Evolutionary conservation across 2,888 invertebrate species (phyloP), one percentile per base, ranked within the genome.

Genomic region (Diplolepis rosae): DNA sequence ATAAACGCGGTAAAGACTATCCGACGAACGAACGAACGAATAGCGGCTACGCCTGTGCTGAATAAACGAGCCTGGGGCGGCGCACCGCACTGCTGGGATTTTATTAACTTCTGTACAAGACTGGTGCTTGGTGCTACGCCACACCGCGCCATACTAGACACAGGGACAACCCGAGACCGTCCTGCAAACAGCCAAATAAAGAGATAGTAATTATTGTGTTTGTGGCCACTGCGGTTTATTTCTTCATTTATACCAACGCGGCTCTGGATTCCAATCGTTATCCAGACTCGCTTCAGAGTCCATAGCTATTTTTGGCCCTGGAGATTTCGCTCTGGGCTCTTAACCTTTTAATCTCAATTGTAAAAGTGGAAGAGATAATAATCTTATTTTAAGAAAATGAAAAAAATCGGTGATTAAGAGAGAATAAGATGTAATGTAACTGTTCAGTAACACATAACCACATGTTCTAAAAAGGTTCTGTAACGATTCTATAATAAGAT

Each of bases 41-140:
- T 77, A 80, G 83, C 76, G 83, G 84, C 83, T 87, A 85, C 85
- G 86, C 84, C 85, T 84, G 84, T 84, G 87, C 82, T 87, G 86
- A 88, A 88, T 86, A 88, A 87, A 87, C 87, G 81, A 80, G 83
- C 84, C 84, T 81, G 72, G 66, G 78, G 79, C 76, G 77, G 82
- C 81, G 77, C 82, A 73, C 76, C 81, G 79, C 80, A 79, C 80
- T 84, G 84, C 83, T 80, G 83, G 86, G 87, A 88, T 88, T 88
- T 88, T 88, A 88, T 88, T 88, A 88, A 88, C 88, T 88, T 88
- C 87, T 88, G 84, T 86, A 86, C 83, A 74, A 76, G 82, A n/a
- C n/a, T n/a, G n/a, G n/a, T n/a, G 79, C 78, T 18, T 67, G 61
- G 65, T 69, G 72, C 70, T 68, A 72, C 73, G 71, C 70, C 71